A percentile compares a stretch with the other conserved stretches of the same genome.
These are phyloP conservation scores for Podotricha telesiphe DNA, from an alignment of 2,888 invertebrate genomes.

Conservation along the genomic window DNA sequence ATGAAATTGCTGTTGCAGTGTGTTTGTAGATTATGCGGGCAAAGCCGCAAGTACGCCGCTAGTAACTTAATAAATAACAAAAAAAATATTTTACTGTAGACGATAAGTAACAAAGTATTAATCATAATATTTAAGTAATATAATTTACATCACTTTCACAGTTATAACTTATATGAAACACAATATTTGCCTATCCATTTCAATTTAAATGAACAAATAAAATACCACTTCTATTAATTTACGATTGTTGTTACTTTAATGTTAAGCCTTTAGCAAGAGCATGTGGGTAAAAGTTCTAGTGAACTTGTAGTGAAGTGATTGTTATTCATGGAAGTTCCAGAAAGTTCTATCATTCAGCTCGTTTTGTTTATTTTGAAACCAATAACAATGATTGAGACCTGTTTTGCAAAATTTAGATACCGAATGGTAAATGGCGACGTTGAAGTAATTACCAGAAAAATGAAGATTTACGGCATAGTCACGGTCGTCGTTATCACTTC, in stretches of 20 bases:
- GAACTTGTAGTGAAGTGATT: background rate
- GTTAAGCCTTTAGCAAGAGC: background rate
- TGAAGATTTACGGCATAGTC: constrained; percentile 52
- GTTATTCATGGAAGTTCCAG: background rate
- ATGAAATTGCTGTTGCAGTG: no score
- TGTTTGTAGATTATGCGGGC: no score
- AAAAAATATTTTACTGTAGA: background rate
- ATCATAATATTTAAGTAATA: constrained; percentile 2
- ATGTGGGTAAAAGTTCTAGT: background rate
- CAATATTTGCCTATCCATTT: background rate
- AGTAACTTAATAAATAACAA: no score
- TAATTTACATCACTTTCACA: background rate
- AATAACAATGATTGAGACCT: constrained; percentile 50
- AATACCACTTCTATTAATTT: background rate
- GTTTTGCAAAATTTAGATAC: constrained; percentile 60
- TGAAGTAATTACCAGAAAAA: constrained; percentile 47
- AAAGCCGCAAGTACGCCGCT: no score
- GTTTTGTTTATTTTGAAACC: constrained; percentile 47
- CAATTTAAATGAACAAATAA: background rate
- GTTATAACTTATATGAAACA: background rate
- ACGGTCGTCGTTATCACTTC: constrained; percentile 43
- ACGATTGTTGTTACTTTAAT: no score
- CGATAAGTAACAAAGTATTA: background rate
- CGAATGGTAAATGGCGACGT: constrained; percentile 48
- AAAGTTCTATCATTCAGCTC: background rate